A percentile compares a stretch with the other conserved stretches of the same genome.
These are phyloP conservation scores for Oxytorus armatus DNA, from an alignment of 2,888 invertebrate species.

Conservation along the genomic window DNA sequence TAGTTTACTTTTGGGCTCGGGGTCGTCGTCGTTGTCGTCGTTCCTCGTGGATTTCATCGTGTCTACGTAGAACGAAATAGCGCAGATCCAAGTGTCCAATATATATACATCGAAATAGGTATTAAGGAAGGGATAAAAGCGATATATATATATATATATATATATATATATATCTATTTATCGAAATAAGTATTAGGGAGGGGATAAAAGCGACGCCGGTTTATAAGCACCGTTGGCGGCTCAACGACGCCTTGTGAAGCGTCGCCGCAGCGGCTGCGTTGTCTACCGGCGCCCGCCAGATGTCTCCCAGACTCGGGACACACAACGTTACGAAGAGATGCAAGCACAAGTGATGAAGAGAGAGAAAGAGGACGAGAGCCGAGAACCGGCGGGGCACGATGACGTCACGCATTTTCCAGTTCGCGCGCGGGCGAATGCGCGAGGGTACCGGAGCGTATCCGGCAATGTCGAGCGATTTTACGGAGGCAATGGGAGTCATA, in stretches of 20 bases:
- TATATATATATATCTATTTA: constrained; percentile 15
- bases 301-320: constrained; percentile 74
- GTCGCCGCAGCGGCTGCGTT: constrained; percentile 66
- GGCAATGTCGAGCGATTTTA: neutral
- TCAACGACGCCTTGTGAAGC: constrained; percentile 50
- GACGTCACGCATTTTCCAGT: constrained; percentile 74
- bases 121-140: constrained; percentile 51
- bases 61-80: neutral
- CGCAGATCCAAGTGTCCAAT: neutral
- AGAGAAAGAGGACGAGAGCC: constrained; percentile 16
- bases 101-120: constrained; percentile 7
- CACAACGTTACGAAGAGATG: constrained; percentile 42
- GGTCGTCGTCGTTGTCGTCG: constrained; percentile 30
- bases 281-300: constrained; percentile 77
- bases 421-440: constrained; percentile 51
- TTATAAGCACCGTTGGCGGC: constrained; percentile 49
- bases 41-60: constrained; percentile 35
- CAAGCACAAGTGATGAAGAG: constrained; percentile 14
- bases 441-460: neutral
- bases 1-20: constrained; percentile 49
- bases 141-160: too few species aligned
- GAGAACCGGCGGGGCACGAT: constrained; percentile 65
- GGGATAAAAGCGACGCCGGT: constrained; percentile 60
- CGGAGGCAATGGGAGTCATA: neutral
- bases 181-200: constrained; percentile 12